Conservation (phyloP, 2,888 invertebrate genomes). For the Rhabditoides inermis region DNA sequence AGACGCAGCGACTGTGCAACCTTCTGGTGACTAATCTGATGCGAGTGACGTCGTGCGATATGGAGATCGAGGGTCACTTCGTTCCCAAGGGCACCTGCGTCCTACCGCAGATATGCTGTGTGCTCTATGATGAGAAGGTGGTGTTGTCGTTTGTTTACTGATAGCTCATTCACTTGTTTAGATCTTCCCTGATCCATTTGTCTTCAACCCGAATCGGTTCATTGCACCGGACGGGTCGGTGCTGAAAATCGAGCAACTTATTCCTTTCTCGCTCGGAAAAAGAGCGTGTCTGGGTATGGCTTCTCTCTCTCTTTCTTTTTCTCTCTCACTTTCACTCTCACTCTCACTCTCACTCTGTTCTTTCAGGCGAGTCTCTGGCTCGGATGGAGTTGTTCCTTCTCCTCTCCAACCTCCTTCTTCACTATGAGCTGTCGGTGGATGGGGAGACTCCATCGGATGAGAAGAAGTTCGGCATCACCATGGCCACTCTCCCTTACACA, state of each 20-base stretch:
- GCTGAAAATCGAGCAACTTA: conserved; percentile 14
- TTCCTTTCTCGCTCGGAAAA: conserved; percentile 23
- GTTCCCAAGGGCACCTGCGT: neutral
- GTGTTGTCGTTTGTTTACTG: neutral
- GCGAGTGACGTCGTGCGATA: no score
- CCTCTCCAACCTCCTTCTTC: conserved; percentile 13
- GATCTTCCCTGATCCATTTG: neutral
- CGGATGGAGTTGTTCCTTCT: conserved; percentile 21
- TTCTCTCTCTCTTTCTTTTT: no score
- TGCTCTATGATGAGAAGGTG: neutral
- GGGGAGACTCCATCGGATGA: neutral
- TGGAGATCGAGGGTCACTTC: neutral
- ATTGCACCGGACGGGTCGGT: neutral
- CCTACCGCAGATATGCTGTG: neutral
- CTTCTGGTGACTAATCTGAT: no score
- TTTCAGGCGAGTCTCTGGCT: conserved; percentile 21
- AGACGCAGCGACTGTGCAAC: conserved; percentile 1
- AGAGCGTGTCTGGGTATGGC: conserved; percentile 22
- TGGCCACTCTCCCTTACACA: no score
- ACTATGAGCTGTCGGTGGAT: neutral
- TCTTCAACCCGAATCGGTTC: neutral
- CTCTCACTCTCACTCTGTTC: no score
- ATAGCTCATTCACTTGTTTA: neutral
- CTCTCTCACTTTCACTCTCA: no score
- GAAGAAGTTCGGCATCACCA: neutral